Evolutionary conservation across 2,113 vertebrate genomes (phyloP), one percentile per base, ranked within the genome.

Genomic region (Actenoides hombroni): DNA sequence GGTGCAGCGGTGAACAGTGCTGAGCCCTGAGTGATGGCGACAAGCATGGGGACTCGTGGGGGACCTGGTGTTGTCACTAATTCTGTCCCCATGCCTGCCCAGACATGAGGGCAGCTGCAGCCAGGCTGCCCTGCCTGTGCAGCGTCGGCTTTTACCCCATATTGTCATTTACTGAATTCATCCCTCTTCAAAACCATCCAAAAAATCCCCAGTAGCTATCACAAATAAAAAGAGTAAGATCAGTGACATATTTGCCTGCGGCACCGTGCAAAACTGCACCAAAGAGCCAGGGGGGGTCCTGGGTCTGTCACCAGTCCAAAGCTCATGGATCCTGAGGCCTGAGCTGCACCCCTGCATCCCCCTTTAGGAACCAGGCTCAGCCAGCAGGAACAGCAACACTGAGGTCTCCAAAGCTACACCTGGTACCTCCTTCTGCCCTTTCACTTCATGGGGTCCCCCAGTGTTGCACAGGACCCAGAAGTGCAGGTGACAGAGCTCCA

Each of bases 31-130:
- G 68, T 1, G 44, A 31, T 20, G 24, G 35, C n/a, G 44, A 16
- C 0, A 2, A 21, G 14, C 5, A 0, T 3, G 10, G 31, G 2
- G 49, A 21, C 49, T 33, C 3, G 0, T 18, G 10, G 40, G 56
- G 40, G 7, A 53, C 26, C 12, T 11, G 37, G 14, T 29, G 20
- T 33, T n/a, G 39, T 57, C 69, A 54, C 57, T 51, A 0, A 24
- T 56, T 49, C 67, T 23, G 13, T 59, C 71, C 31, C 61, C 11
- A n/a, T 49, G 42, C 35, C 74, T 59, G 49, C 46, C 57, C 16
- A n/a, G 56, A 6, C 10, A 6, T 0, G 19, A 40, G 28, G 48
- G 83, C 82, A 82, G 69, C 56, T 2, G 2, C 51, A 16, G 77
- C 44, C 75, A 20, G 70, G 65, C 49, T 7, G 10, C 11, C 35